These are phyloP conservation scores for Labeo calbasu DNA, from an alignment of 2,797 vertebrate species.

Conservation along the genomic window DNA sequence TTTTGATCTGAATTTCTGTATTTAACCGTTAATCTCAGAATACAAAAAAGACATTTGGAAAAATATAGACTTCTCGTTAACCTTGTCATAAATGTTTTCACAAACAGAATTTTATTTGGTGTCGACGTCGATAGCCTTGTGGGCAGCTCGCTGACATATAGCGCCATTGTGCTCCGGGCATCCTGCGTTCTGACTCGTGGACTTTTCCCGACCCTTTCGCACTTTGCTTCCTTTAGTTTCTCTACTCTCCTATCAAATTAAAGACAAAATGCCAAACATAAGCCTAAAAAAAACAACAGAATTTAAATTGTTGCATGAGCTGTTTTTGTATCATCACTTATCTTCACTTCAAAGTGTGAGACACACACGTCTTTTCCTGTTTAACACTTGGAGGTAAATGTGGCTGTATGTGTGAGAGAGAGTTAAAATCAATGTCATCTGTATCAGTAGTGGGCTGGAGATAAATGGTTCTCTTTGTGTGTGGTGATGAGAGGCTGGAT, in stretches of 20 bases:
- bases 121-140: no score
- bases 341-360: background rate
- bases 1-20: background rate
- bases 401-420: conserved; percentile 20
- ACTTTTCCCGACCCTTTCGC: no score
- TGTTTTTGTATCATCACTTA: background rate
- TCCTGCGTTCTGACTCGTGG: no score
- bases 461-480: conserved; percentile 59
- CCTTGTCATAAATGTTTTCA: background rate
- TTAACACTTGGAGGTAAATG: background rate
- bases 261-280: no score
- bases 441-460: conserved; percentile 48
- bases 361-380: background rate
- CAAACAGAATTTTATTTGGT: background rate
- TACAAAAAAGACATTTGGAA: background rate
- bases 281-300: no score
- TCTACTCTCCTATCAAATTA: no score
- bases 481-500: conserved; percentile 35
- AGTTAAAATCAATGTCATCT: conserved; percentile 26
- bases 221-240: no score
- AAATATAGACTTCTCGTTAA: background rate
- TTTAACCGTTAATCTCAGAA: background rate
- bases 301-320: background rate
- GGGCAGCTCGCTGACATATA: no score
- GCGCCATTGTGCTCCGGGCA: no score